Percentiles rank a stretch among this genome's conserved stretches.
Evolutionary conservation across 2,888 invertebrate species (phyloP).

Genomic region (Drosophila nr. fundita): DNA sequence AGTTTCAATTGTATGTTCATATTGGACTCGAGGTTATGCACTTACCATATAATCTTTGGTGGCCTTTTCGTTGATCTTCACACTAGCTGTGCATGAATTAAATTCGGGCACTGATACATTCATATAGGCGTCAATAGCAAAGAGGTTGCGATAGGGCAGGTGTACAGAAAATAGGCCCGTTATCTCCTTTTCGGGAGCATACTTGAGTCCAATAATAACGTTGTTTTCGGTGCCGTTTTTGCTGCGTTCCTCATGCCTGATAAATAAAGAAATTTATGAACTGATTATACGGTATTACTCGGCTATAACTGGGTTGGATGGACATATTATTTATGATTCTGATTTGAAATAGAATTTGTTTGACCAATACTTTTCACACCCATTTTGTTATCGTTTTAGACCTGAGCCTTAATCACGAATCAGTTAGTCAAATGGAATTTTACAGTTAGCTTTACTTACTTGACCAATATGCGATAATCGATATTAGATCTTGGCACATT

Average conservation of each 20-base stretch:
- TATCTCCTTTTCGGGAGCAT: conserved; percentile 88
- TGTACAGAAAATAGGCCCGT: conserved; percentile 87
- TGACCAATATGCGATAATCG: conserved; percentile 87
- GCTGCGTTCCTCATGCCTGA: conserved; percentile 84
- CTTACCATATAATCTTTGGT: conserved; percentile 90
- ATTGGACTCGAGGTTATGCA: neutral
- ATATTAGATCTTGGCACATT: conserved; percentile 88
- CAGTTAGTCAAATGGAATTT: neutral
- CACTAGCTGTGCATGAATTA: conserved; percentile 88
- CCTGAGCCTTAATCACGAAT: neutral
- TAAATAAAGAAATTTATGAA: neutral
- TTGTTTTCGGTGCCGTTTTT: conserved; percentile 87
- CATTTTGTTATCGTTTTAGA: neutral
- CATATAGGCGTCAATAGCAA: conserved; percentile 89
- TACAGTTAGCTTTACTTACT: conserved; percentile 69
- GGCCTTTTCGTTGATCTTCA: conserved; percentile 89
- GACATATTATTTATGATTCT: neutral
- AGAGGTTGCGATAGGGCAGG: conserved; percentile 88
- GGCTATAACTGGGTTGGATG: neutral
- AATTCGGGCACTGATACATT: conserved; percentile 91
- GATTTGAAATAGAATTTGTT: neutral
- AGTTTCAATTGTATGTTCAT: neutral
- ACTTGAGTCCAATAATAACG: conserved; percentile 86
- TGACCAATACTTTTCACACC: neutral
- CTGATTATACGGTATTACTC: neutral